Evolutionary conservation across 2,113 vertebrate genomes (phyloP), one percentile per base, ranked within the genome.

Genomic region (Lutjanus erythropterus): DNA sequence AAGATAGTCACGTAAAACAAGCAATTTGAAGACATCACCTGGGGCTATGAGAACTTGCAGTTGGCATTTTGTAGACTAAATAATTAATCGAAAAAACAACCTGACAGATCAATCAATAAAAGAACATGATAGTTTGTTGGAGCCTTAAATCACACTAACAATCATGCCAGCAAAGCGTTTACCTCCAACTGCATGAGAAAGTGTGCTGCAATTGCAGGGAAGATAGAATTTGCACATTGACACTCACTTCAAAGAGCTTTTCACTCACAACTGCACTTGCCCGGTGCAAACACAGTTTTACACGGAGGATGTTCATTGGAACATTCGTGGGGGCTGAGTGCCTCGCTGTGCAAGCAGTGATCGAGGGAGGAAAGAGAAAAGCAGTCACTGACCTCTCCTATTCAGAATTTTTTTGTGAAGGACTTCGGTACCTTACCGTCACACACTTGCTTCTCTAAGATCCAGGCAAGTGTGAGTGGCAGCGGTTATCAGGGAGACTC

Each of bases 341-440:
- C 66, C 21, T 70, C 18, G 16, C 83, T 73, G 27, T 83, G 62
- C 78, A 81, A 80, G 49, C 83, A 27, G 68, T 71, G 69, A 46
- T 18, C 67, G 33, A 68, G 29, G 44, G 27, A 70, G 55, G 46
- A 75, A 42, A 52, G 61, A 11, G 3, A 61, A 39, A 74, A 58
- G 27, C 59, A 74, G 52, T 49, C 23, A 4, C 23, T 79, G 80
- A 80, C 71, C 71, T 84, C 53, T 69, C 2, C 64, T 52, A 27
- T 75, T 75, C 31, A 41, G 46, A 80, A 60, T 64, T 49, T 41
- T 42, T 65, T 9, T 19, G n/a, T 41, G 18, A 65, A 75, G 50
- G 82, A 58, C 35, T 80, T 55, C 14, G 37, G 46, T 52, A 25
- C 35, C 25, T 83, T 52, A 39, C 8, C 44, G 65, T 66, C 61